Conservation (phyloP, 2,113 vertebrate genomes). For the Elanus axillaris region DNA sequence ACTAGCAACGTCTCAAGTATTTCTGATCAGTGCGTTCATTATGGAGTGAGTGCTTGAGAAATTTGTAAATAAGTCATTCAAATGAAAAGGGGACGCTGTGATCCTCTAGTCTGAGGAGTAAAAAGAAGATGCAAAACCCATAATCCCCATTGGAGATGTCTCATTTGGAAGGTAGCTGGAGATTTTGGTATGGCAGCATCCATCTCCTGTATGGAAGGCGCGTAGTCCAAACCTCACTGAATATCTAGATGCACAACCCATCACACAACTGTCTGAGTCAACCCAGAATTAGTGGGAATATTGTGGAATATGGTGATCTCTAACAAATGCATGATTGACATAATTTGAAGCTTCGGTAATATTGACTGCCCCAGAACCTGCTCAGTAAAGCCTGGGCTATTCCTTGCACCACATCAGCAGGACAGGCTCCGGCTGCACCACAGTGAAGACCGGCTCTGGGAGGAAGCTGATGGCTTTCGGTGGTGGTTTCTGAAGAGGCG, state of each 20-base stretch:
- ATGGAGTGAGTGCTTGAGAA: background rate
- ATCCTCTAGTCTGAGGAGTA: background rate
- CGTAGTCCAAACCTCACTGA: accelerated
- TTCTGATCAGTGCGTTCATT: conserved; percentile 10
- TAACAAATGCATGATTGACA: background rate
- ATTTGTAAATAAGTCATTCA: background rate
- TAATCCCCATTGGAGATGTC: accelerated
- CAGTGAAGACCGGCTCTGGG: accelerated
- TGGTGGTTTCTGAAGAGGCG: background rate
- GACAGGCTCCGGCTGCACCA: accelerated
- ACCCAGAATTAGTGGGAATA: background rate
- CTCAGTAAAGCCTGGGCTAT: background rate
- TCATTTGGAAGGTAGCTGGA: background rate
- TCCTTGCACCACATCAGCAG: background rate
- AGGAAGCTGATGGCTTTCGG: background rate
- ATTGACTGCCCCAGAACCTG: accelerated
- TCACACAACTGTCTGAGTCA: too few relatives aligned
- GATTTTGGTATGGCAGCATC: background rate
- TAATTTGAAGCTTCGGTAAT: background rate
- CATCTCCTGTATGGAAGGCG: accelerated
- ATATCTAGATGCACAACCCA: background rate
- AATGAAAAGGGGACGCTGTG: background rate
- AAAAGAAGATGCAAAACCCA: background rate
- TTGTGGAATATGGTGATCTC: background rate
- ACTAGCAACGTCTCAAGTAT: background rate